These are phyloP conservation scores for Leptinotarsa tumamoca DNA, from an alignment of 2,888 invertebrate species.

Conservation along the genomic window DNA sequence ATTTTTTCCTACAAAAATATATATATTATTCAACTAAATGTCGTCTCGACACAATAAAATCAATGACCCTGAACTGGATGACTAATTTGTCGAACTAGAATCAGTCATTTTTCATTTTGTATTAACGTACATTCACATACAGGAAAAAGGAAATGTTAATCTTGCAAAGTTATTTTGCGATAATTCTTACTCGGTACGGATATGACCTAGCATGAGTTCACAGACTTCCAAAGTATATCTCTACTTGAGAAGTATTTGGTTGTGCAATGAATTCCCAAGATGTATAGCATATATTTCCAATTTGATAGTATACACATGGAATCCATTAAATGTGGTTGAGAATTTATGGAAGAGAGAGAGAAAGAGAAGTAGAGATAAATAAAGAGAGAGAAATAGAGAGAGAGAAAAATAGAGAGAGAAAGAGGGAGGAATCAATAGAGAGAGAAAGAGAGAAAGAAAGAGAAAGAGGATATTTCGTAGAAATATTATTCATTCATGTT, in stretches of 20 bases:
- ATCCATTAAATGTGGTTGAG: no score
- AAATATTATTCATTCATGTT: no score
- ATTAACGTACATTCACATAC: background rate
- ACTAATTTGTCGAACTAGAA: background rate
- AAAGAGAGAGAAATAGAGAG: background rate
- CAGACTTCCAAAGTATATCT: background rate
- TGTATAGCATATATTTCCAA: no score
- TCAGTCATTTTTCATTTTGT: background rate
- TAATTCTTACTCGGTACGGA: background rate
- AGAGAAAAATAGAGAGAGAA: no score
- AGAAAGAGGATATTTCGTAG: background rate
- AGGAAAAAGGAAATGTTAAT: conserved; percentile 14
- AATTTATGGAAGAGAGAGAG: no score
- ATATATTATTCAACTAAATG: background rate
- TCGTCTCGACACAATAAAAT: background rate
- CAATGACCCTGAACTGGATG: background rate
- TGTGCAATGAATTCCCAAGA: background rate
- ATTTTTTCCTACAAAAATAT: no score
- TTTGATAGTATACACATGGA: no score
- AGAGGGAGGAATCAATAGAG: background rate
- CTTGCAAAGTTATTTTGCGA: background rate
- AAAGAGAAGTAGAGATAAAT: no score
- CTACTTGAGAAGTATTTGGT: background rate
- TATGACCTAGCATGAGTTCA: background rate
- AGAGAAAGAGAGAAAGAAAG: background rate